Evolutionary conservation across 2,888 invertebrate species (phyloP), one percentile per base, ranked within the genome.

Genomic region (Amblyjoppa fuscipennis): DNA sequence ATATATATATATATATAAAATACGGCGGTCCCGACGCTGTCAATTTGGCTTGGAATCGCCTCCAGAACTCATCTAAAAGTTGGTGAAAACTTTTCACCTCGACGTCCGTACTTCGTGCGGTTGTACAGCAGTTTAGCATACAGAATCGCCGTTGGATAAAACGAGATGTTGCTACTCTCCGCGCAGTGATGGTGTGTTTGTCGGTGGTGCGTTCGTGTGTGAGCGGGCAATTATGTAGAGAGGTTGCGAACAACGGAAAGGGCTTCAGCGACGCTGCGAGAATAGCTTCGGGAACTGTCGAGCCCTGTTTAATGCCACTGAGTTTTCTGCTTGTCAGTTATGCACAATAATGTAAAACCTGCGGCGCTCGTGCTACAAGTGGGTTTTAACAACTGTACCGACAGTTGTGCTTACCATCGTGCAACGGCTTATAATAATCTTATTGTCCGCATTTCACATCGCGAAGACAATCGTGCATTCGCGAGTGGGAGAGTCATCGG

Each of bases 161-260:
- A 51, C 51, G 49, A 31, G 49, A 66, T 66, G 75, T 64, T 51
- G 64, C 49, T 20, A 13, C 13, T 11, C 34, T 20, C 28, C 7
- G 16, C 61, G 6, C 34, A 64, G 61, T 64, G n/a, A 16, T 34
- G 2, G 28, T 13, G 28, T 34, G 34, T 64, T 13, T 34, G 61
- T 13, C 13, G 28, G 61, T 31, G 61, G 61, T 64, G 51, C 7
- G 31, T 51, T 64, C 34, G 11, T 16, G 0, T 34, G 74, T 61
- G n/a, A 41, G 64, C 25, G 11, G 9, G 51, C 64, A 51, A 75
- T 64, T 75, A 75, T 75, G 64, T 38, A 34, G 61, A 64, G 64
- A 31, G 64, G 75, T 66, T 49, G 64, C 75, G 75, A 75, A 75
- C 38, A 66, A 20, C 51, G 75, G 61, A 64, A 75, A 66, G 75